Evolutionary conservation across 2,113 vertebrate genomes (phyloP), one percentile per base, ranked within the genome.

Genomic region (Colistium nudipinnis): DNA sequence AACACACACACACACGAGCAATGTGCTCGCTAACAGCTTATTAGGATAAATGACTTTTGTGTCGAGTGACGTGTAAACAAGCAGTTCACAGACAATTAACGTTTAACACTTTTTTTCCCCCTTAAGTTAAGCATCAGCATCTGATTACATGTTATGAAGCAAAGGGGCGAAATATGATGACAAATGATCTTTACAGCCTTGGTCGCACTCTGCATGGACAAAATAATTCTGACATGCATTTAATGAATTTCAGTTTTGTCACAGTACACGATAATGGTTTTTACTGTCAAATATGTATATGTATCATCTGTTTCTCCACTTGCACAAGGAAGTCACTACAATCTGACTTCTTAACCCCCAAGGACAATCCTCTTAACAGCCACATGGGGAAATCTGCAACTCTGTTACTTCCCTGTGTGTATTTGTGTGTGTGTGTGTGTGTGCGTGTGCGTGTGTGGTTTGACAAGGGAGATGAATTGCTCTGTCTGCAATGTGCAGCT

Each of bases 311-410:
- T 76, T 65, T 71, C n/a, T n/a, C 52, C 60, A 67, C 60, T 78
- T 33, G 28, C 59, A 62, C 56, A 65, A 60, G 74, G 41, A 71
- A 80, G 65, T 77, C 68, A 35, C 17, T 61, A 17, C 66, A 80
- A 66, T 84, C 68, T 76, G 68, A 60, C 33, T 44, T 73, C 61
- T 81, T 62, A 76, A 78, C 81, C 77, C 84, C 71, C 44, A 68
- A 71, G 72, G 57, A 62, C 74, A 85, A 81, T 85, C 86, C 64
- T 69, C 85, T 85, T 68, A 79, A 67, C 70, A 57, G 70, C 79
- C 70, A 79, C 70, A 79, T 71, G 52, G 74, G 76, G 72, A 82
- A 86, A 76, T 78, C 45, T 71, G 74, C 48, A 70, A 76, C 76
- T 69, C 52, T 64, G 45, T 76, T 54, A 43, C 27, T 78, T 77